Evolutionary conservation across 2,113 vertebrate species (phyloP), one percentile per base, ranked within the genome.

Genomic region (Orthochromis indermauri): DNA sequence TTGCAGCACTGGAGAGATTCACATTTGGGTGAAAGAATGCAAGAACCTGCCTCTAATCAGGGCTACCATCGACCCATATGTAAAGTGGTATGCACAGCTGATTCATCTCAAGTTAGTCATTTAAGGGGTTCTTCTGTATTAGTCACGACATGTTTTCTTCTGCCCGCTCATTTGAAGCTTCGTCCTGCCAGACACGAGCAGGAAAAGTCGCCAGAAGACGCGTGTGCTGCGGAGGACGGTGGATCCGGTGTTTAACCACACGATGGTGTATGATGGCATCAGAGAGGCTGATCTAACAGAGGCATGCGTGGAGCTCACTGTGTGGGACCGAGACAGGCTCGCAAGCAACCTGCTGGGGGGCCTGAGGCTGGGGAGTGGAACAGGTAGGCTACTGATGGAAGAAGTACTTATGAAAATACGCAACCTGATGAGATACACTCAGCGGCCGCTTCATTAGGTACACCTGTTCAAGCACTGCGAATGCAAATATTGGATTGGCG

Each of bases 231-330:
- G 96, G 68, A 98, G 97, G 90, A 98, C 97, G 0, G 85, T 88
- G 31, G 97, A 97, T 57, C 99, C 99, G 0, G 73, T 96, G 13
- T 99, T 99, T 92, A 99, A 99, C 94, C 98, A 99, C 93, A 99
- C 98, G 1, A 99, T 99, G 98, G 98, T 99, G 63, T 99, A 99
- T 0, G 98, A 99, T 13, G 99, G 99, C 63, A 99, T 99, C 93
- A 96, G 95, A 68, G 94, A 97, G 76, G 95, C 96, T 47, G 98
- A 99, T 76, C 91, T 99, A 53, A 96, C 35, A 5, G 98, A 99
- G 81, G 98, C 98, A 82, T 99, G 99, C 4, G 88, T 98, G 73
- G 98, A 99, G 89, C 97, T 99, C 84, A 99, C 98, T 0, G 98
- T 98, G 33, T 99, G 98, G 99, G 98, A 99, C 93, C 96, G 97